These are phyloP conservation scores for Promerops cafer DNA, from an alignment of 2,113 vertebrate genomes.

Conservation along the genomic window DNA sequence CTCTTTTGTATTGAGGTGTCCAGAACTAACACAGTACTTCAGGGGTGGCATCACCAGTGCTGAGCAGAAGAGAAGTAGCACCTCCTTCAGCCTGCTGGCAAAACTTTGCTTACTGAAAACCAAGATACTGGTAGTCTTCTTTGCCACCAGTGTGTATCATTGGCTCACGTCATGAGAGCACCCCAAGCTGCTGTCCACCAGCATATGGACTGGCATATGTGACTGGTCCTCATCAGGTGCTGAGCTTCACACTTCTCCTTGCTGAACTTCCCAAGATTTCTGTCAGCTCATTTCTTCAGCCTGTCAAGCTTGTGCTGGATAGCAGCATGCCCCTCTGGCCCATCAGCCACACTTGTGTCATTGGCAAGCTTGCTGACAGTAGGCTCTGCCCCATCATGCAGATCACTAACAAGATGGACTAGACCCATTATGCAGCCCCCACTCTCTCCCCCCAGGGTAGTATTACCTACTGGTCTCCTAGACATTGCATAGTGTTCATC, in stretches of 20 bases:
- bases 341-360: neutral
- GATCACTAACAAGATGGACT: neutral
- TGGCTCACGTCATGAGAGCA: neutral
- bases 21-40: neutral
- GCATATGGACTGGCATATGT: neutral
- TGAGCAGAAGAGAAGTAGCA: neutral
- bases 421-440: rapidly evolving
- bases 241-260: neutral
- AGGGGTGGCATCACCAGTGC: neutral
- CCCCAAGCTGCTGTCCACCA: neutral
- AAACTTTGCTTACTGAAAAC: neutral
- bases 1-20: neutral
- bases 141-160: neutral
- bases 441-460: no score
- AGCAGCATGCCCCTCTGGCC: neutral
- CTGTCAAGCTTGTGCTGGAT: neutral
- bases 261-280: neutral
- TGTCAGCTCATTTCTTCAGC: neutral
- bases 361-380: neutral
- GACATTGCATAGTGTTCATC: neutral
- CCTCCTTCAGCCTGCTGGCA: neutral
- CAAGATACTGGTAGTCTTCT: neutral
- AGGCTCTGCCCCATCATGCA: neutral
- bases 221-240: neutral
- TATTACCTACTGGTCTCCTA: neutral